phyloP scores from a whole-genome alignment of 1,140 invertebrate species.

The Drosophila sucinea region DNA sequence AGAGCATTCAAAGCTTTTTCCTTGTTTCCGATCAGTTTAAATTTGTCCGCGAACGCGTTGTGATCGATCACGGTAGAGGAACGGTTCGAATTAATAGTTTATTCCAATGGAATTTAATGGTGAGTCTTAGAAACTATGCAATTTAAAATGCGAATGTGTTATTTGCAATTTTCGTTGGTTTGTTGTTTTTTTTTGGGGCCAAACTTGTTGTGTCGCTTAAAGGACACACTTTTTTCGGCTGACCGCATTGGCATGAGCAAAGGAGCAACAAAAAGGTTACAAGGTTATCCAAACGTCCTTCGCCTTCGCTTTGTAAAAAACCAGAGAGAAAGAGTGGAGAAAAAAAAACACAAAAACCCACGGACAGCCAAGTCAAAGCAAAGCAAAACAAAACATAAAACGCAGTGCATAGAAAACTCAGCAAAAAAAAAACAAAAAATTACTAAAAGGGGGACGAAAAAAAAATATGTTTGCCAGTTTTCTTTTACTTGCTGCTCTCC shows the following conservation, averaged over 20 bases:
- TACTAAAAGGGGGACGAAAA: constrained; percentile 32
- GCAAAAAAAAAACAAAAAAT: constrained; percentile 32
- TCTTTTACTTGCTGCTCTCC: constrained; percentile 75
- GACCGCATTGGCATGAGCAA: constrained; percentile 44
- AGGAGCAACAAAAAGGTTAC: constrained; percentile 73
- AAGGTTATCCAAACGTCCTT: constrained; percentile 82
- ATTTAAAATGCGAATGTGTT: constrained; percentile 43
- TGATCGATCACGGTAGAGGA: constrained; percentile 44
- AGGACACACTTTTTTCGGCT: constrained; percentile 57
- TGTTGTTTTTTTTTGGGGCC: constrained; percentile 15
- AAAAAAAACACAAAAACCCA: constrained; percentile 14
- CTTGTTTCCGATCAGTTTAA: constrained; percentile 61
- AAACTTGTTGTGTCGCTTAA: constrained; percentile 52
- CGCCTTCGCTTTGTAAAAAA: constrained; percentile 71
- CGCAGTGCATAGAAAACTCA: constrained; percentile 35
- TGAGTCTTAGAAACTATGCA: constrained; percentile 27
- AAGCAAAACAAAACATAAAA: constrained; percentile 76
- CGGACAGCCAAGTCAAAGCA: constrained; percentile 41
- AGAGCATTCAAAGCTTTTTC: constrained; percentile 35
- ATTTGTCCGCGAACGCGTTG: constrained; percentile 64
- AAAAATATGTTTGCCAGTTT: constrained; percentile 74
- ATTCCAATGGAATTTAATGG: constrained; percentile 4
- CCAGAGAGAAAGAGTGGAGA: constrained; percentile 13
- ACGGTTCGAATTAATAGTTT: background rate
- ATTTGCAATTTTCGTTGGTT: constrained; percentile 2